phyloP scores from a whole-genome alignment of 2,113 vertebrate genomes.

The Xiphorhynchus elegans region DNA sequence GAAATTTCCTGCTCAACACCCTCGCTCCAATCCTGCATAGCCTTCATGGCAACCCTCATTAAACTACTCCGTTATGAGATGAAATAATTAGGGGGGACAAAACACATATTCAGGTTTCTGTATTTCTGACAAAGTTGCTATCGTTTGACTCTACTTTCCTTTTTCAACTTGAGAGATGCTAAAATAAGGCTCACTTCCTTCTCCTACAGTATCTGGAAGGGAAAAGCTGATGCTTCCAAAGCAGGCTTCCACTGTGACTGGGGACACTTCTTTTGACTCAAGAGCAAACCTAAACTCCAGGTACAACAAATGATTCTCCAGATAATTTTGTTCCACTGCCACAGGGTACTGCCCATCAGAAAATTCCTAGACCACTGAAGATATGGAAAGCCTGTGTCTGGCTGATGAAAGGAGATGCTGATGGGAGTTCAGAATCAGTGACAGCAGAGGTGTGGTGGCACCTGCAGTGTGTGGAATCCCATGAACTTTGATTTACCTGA shows the following conservation, averaged over 20 bases:
- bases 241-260: background rate
- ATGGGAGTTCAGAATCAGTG: background rate
- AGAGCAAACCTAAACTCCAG: background rate
- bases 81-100: constrained; percentile 1
- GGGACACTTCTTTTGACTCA: background rate
- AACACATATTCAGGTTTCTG: background rate
- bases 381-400: background rate
- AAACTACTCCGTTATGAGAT: background rate
- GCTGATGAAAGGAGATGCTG: background rate
- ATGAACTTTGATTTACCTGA: background rate
- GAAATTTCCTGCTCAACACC: background rate
- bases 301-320: background rate
- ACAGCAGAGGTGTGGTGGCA: background rate
- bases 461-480: background rate
- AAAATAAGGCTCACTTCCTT: constrained; percentile 43
- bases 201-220: background rate
- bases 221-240: background rate
- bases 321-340: background rate
- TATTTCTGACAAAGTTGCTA: constrained; percentile 13
- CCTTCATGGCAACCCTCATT: background rate
- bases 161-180: constrained; percentile 15
- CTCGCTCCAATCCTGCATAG: background rate
- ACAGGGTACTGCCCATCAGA: background rate
- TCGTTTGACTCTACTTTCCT: constrained; percentile 11
- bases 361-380: background rate